phyloP scores from a whole-genome alignment of 2,113 vertebrate species.

The Planiliza haematocheilus region DNA sequence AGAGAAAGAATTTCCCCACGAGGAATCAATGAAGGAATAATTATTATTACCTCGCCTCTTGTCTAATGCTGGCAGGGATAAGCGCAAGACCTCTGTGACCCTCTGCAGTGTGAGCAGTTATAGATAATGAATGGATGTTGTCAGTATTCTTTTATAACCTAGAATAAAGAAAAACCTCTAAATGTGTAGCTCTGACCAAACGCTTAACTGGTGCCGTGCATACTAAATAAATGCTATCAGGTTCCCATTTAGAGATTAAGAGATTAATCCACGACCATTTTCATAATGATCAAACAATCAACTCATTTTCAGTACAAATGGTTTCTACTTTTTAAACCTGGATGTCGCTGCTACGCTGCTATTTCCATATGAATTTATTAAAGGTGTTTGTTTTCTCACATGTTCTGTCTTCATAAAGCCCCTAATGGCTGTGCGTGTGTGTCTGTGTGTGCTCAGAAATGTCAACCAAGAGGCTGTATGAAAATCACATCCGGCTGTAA shows the following conservation, averaged over 20 bases:
- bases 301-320: not conserved
- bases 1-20: too few relatives aligned
- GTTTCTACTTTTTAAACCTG: not conserved
- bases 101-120: too few relatives aligned
- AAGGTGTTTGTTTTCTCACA: slow-evolving; percentile 26
- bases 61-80: too few relatives aligned
- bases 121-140: too few relatives aligned
- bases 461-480: slow-evolving; percentile 71
- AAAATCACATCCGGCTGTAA: slow-evolving; percentile 70
- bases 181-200: not conserved
- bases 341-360: not conserved
- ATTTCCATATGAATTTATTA: slow-evolving; percentile 36
- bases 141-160: too few relatives aligned
- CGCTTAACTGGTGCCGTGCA: too few relatives aligned
- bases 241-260: not conserved
- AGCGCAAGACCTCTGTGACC: too few relatives aligned
- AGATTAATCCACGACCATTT: not conserved
- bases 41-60: too few relatives aligned
- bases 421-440: slow-evolving; percentile 50
- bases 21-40: too few relatives aligned
- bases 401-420: slow-evolving; percentile 22
- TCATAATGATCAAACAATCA: not conserved
- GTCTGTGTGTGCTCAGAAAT: slow-evolving; percentile 66
- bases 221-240: not conserved
- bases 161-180: too few relatives aligned